phyloP scores from a whole-genome alignment of 30 jellyfish, hydroid and myxozoan genomes.

The Nemopilema nomurai region DNA sequence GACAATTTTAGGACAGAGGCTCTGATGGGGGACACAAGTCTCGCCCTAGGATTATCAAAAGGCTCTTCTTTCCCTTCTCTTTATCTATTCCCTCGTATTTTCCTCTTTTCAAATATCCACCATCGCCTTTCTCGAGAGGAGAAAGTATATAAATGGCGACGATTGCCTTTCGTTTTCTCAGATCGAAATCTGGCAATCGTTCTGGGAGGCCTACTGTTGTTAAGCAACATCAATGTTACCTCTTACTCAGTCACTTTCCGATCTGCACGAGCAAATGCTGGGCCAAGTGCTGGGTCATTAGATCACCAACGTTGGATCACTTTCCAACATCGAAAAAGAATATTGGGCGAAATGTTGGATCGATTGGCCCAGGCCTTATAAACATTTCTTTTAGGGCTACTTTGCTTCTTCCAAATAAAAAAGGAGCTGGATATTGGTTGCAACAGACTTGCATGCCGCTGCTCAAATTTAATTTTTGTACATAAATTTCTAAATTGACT shows the following conservation, averaged over 20 bases:
- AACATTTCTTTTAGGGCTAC: too few relatives aligned
- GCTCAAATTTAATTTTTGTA: too few relatives aligned
- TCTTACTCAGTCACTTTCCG: not conserved
- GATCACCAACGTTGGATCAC: not conserved
- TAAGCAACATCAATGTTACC: not conserved
- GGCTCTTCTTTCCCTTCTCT: too few relatives aligned
- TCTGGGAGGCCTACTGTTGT: not conserved
- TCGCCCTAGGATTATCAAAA: not conserved
- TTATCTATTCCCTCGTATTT: too few relatives aligned
- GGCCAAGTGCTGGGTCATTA: not conserved
- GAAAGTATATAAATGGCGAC: not conserved
- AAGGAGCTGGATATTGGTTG: too few relatives aligned
- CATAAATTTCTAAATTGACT: too few relatives aligned
- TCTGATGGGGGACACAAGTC: not conserved
- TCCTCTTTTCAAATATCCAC: too few relatives aligned
- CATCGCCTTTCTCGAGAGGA: not conserved
- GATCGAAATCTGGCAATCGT: not conserved
- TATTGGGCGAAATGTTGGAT: not conserved
- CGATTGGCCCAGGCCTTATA: too few relatives aligned
- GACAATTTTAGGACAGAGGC: not conserved
- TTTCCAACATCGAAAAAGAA: not conserved
- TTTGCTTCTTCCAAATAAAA: too few relatives aligned
- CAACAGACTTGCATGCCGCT: too few relatives aligned
- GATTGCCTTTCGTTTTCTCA: not conserved
- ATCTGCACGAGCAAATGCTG: not conserved